phyloP scores from a whole-genome alignment of 2,797 vertebrate genomes.

The Enteromius anoplus region DNA sequence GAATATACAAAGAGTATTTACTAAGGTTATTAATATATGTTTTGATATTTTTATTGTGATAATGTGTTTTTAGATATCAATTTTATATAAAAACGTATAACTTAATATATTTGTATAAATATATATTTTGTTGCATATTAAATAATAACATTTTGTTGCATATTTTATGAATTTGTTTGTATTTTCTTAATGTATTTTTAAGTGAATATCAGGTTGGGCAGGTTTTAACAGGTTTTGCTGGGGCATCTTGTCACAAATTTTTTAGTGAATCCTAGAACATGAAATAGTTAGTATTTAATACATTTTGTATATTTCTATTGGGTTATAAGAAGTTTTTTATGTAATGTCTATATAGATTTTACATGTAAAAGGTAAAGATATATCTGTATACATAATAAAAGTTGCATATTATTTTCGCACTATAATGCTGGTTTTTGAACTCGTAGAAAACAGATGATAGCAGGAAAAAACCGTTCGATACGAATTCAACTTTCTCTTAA shows the following conservation, averaged over 20 bases:
- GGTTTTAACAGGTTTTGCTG: background rate
- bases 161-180: background rate
- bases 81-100: too few relatives aligned
- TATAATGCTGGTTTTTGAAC: background rate
- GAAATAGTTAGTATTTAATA: too few relatives aligned
- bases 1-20: too few relatives aligned
- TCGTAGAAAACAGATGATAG: too few relatives aligned
- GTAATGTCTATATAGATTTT: background rate
- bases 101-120: too few relatives aligned
- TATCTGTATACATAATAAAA: background rate
- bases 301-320: background rate
- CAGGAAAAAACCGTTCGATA: background rate
- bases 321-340: background rate
- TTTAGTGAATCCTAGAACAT: background rate
- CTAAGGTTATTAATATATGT: too few relatives aligned
- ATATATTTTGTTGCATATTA: too few relatives aligned
- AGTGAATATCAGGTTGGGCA: background rate
- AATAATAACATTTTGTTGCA: too few relatives aligned
- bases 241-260: background rate
- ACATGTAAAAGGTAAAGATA: background rate
- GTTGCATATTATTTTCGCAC: background rate
- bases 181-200: background rate
- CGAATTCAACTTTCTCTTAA: background rate
- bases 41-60: too few relatives aligned
- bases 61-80: too few relatives aligned